These are phyloP conservation scores for Lipophrys pholis DNA, from an alignment of 2,113 vertebrate species.

Conservation along the genomic window DNA sequence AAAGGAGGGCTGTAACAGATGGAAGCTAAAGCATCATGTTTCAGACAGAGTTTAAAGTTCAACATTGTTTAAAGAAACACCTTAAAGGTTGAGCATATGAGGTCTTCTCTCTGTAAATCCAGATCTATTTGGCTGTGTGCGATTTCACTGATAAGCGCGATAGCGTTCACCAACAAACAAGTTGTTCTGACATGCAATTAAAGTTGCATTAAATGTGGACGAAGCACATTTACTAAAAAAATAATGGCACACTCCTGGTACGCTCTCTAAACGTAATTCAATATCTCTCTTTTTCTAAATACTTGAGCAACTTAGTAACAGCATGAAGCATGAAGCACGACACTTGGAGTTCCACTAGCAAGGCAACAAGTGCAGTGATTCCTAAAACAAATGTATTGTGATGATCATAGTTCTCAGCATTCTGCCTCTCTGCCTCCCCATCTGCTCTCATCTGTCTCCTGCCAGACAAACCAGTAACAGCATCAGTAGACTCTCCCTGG, in stretches of 20 bases:
- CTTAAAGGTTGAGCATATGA: too few relatives aligned
- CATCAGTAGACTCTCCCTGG: constrained; percentile 61
- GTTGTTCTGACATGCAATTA: too few relatives aligned
- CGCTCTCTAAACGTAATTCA: not conserved
- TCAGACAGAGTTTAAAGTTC: too few relatives aligned
- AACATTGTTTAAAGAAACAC: too few relatives aligned
- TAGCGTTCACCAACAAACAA: too few relatives aligned
- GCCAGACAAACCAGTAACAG: constrained; percentile 65
- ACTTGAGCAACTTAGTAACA: not conserved
- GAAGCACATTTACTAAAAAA: not conserved
- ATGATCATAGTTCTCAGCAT: constrained; percentile 59
- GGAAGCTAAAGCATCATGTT: too few relatives aligned
- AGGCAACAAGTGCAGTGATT: constrained; percentile 45
- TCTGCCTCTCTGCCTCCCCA: constrained; percentile 54
- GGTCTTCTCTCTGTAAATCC: too few relatives aligned
- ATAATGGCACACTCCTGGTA: not conserved
- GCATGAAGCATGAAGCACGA: too few relatives aligned
- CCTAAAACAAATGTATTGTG: constrained; percentile 28
- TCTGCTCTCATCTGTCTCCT: constrained; percentile 47
- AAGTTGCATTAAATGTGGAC: not conserved
- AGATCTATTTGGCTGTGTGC: too few relatives aligned
- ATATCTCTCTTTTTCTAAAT: not conserved
- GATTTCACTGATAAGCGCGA: too few relatives aligned
- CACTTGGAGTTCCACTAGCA: constrained; percentile 12
- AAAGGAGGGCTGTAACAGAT: too few relatives aligned